Conservation (phyloP, 1,140 invertebrate genomes). For the Cyclina sinensis region DNA sequence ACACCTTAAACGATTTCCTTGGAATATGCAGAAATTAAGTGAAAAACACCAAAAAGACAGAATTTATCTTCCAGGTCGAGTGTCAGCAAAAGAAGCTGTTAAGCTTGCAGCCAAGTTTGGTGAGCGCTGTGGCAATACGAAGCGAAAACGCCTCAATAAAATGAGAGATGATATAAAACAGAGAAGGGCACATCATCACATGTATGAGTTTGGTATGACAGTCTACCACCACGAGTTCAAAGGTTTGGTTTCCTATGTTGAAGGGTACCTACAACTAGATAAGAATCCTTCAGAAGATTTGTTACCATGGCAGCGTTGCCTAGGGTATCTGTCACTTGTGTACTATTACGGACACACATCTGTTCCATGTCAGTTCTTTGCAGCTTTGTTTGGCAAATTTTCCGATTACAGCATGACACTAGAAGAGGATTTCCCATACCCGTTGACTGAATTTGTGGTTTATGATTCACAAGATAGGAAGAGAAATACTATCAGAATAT, state of each 20-base stretch:
- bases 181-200: conserved; percentile 25
- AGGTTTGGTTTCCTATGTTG: conserved; percentile 65
- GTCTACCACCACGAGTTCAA: conserved; percentile 70
- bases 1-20: conserved; percentile 69
- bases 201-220: conserved; percentile 72
- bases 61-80: conserved; percentile 61
- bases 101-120: conserved; percentile 63
- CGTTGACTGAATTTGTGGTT: conserved; percentile 65
- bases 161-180: conserved; percentile 54
- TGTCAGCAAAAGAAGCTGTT: conserved; percentile 57
- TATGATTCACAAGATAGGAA: conserved; percentile 39
- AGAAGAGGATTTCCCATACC: conserved; percentile 68
- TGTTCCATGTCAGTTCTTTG: conserved; percentile 72
- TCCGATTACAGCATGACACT: conserved; percentile 65
- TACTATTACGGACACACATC: conserved; percentile 73
- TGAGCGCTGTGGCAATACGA: conserved; percentile 46
- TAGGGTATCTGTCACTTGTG: conserved; percentile 69
- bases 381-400: conserved; percentile 48
- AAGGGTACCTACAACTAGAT: conserved; percentile 70
- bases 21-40: background rate
- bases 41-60: background rate
- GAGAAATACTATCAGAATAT: conserved; percentile 68
- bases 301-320: conserved; percentile 50
- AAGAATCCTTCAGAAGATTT: conserved; percentile 21
- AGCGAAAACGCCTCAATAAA: conserved; percentile 43